Conservation (phyloP, 2,113 vertebrate species). For the Heterotis niloticus region DNA sequence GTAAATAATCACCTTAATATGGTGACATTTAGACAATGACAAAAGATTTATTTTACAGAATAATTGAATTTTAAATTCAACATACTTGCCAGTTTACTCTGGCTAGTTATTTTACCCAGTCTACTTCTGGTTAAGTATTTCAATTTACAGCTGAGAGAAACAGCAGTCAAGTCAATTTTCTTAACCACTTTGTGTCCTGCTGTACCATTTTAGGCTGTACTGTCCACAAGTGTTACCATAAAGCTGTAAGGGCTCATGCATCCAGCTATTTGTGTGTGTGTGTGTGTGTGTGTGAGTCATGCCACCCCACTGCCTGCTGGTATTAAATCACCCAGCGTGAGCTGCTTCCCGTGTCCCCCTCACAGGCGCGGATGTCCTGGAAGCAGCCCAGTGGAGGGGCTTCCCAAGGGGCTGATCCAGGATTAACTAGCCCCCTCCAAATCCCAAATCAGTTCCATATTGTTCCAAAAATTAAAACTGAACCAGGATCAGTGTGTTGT, state of each 20-base stretch:
- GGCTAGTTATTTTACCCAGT: too few relatives aligned
- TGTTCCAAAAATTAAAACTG: neutral
- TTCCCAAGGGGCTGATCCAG: constrained; percentile 4
- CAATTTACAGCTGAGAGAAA: too few relatives aligned
- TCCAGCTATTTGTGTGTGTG: neutral
- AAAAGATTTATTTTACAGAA: too few relatives aligned
- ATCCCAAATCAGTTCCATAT: constrained; percentile 3
- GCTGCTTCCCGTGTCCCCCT: neutral
- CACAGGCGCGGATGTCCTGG: neutral
- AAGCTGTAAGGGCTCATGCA: neutral
- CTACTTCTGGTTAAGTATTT: too few relatives aligned
- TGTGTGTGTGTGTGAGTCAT: neutral
- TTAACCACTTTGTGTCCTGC: too few relatives aligned
- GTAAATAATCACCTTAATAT: too few relatives aligned
- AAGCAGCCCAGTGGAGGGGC: neutral
- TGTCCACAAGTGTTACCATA: neutral
- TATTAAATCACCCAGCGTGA: neutral
- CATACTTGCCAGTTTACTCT: too few relatives aligned
- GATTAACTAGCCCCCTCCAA: neutral
- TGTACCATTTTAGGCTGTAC: too few relatives aligned
- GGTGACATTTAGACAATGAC: too few relatives aligned
- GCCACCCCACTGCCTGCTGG: neutral
- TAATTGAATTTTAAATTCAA: too few relatives aligned
- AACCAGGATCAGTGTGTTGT: neutral
- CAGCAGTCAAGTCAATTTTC: too few relatives aligned